Percentiles rank a stretch among this genome's conserved stretches.
These are phyloP conservation scores for Periphyllus acericola DNA, from an alignment of 2,888 invertebrate genomes.

Conservation along the genomic window DNA sequence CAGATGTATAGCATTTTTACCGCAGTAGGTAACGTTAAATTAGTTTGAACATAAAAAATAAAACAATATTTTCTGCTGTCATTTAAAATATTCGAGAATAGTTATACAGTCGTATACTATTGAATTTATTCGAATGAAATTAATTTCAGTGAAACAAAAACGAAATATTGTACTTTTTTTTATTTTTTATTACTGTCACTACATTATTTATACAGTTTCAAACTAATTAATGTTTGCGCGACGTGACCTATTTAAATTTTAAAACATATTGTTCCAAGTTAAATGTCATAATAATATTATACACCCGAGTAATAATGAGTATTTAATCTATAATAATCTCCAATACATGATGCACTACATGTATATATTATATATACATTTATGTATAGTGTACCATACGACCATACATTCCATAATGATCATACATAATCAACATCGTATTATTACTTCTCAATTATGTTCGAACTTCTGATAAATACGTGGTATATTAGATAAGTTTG, in stretches of 20 bases:
- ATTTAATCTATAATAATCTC: not conserved
- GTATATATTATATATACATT: no score
- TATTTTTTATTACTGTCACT: not conserved
- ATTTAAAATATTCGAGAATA: constrained; percentile 6
- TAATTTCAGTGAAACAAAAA: not conserved
- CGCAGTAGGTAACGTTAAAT: constrained; percentile 1
- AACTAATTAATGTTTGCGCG: not conserved
- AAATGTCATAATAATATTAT: not conserved
- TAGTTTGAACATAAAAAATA: constrained; percentile 29
- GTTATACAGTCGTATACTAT: no score
- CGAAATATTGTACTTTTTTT: not conserved
- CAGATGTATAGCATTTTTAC: constrained; percentile 11
- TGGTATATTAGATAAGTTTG: constrained; percentile 45
- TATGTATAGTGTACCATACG: no score
- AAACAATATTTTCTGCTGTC: constrained; percentile 1
- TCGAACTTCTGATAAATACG: constrained; percentile 19
- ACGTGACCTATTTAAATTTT: no score
- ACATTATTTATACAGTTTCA: not conserved
- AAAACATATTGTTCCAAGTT: not conserved
- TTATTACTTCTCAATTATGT: constrained; percentile 52
- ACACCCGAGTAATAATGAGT: not conserved
- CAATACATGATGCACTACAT: no score
- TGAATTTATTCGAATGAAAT: constrained; percentile 13
- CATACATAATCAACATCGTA: constrained; percentile 40
- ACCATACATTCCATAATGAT: constrained; percentile 27